phyloP scores from a whole-genome alignment of 2,888 invertebrate genomes.

The Aethes cnicana region DNA sequence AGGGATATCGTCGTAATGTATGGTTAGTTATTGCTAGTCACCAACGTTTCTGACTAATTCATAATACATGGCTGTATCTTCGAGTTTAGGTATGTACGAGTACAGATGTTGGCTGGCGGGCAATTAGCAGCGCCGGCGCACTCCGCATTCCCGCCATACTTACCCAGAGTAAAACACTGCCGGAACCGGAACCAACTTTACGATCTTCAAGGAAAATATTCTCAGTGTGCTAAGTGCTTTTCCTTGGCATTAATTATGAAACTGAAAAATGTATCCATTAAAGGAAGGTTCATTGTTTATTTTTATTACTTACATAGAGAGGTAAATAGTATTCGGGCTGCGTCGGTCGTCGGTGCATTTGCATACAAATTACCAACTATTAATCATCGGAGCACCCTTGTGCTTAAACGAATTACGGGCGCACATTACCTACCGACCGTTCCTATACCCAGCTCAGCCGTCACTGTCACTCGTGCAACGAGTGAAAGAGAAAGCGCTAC shows the following conservation, averaged over 20 bases:
- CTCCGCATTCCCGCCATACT: constrained; percentile 11
- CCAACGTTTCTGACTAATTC: no score
- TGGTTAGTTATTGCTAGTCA: no score
- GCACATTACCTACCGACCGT: no score
- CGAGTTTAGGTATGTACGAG: no score
- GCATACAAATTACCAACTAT: constrained; percentile 24
- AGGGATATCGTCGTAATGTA: no score
- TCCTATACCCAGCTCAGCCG: no score
- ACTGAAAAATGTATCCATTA: constrained; percentile 7
- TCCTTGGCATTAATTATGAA: constrained; percentile 12
- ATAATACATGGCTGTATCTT: no score
- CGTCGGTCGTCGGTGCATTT: constrained; percentile 8
- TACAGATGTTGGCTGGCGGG: no score
- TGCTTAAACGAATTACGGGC: constrained; percentile 1
- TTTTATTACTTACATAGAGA: no score
- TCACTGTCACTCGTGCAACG: no score
- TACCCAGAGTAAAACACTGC: constrained; percentile 6
- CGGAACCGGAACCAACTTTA: not conserved
- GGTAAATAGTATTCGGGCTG: no score
- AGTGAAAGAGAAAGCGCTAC: no score
- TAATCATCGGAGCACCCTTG: constrained; percentile 16
- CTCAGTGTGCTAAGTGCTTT: constrained; percentile 18
- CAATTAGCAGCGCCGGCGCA: not conserved
- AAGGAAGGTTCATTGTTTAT: not conserved
- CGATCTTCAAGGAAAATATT: constrained; percentile 8